Evolutionary conservation across 2,113 vertebrate genomes (phyloP).

Genomic region (Sturnus vulgaris): DNA sequence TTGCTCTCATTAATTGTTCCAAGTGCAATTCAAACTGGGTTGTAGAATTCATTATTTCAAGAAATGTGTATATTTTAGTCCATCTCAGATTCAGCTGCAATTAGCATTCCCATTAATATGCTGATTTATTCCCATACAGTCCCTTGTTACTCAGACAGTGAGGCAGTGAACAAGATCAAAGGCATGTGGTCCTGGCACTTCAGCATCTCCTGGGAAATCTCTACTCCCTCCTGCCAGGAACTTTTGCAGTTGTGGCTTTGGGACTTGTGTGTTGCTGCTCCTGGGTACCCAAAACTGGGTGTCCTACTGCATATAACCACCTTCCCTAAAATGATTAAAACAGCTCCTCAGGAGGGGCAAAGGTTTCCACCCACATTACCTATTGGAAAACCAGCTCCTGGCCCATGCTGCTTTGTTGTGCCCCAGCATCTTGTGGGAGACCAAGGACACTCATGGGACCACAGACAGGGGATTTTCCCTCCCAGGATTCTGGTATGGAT

Average conservation of each 20-base stretch:
- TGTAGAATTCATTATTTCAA: background rate
- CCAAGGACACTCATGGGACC: background rate
- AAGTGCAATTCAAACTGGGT: background rate
- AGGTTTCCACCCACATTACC: background rate
- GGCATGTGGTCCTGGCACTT: background rate
- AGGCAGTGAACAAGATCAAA: background rate
- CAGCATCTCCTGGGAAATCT: background rate
- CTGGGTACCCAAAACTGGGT: accelerated
- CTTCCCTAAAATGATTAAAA: background rate
- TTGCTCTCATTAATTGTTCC: background rate
- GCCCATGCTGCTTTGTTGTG: background rate
- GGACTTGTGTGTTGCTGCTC: background rate
- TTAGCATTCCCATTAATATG: background rate
- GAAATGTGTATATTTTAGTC: background rate
- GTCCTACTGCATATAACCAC: background rate
- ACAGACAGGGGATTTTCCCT: background rate
- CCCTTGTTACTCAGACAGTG: background rate
- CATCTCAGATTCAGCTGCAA: background rate
- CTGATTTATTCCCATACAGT: slow-evolving; percentile 12
- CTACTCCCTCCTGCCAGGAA: background rate
- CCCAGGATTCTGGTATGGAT: background rate
- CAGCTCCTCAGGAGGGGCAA: background rate
- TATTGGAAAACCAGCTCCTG: background rate
- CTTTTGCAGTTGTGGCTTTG: background rate
- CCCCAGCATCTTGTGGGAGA: background rate